phyloP scores from a whole-genome alignment of 2,113 vertebrate species.

The Platysteira castanea region DNA sequence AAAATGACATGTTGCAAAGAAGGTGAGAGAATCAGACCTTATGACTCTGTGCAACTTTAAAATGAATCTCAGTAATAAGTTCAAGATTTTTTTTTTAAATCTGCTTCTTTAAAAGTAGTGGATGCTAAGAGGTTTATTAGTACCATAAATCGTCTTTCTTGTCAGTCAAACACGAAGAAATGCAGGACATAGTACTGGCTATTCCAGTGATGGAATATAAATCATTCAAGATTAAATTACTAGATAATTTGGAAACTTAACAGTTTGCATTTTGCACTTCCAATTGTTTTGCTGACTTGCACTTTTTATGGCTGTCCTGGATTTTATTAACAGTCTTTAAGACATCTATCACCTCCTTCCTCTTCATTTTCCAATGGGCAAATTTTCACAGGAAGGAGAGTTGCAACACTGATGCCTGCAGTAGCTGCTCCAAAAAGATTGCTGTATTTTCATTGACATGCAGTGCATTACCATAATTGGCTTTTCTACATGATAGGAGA shows the following conservation, averaged over 20 bases:
- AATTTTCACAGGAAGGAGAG: slow-evolving; percentile 79
- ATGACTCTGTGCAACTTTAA: slow-evolving; percentile 46
- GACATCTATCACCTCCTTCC: slow-evolving; percentile 76
- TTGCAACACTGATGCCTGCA: slow-evolving; percentile 74
- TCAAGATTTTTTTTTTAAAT: slow-evolving; percentile 30
- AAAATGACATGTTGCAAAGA: slow-evolving; percentile 13
- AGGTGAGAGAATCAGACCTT: slow-evolving; percentile 38
- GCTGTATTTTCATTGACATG: slow-evolving; percentile 98
- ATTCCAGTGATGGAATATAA: slow-evolving; percentile 69
- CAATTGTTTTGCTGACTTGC: slow-evolving; percentile 83
- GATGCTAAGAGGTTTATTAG: slow-evolving; percentile 69
- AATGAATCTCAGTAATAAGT: slow-evolving; percentile 60
- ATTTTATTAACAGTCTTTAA: slow-evolving; percentile 78
- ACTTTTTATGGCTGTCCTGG: slow-evolving; percentile 74
- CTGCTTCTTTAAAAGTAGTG: slow-evolving; percentile 57
- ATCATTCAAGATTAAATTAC: slow-evolving; percentile 80
- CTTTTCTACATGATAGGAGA: slow-evolving; percentile 99
- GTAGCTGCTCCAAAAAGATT: slow-evolving; percentile 84
- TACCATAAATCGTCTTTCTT: slow-evolving; percentile 65
- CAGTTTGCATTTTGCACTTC: slow-evolving; percentile 78
- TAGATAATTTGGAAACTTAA: slow-evolving; percentile 82
- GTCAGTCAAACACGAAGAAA: slow-evolving; percentile 72
- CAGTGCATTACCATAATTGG: slow-evolving; percentile 99
- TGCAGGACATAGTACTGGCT: slow-evolving; percentile 59
- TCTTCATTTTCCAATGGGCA: slow-evolving; percentile 80